Conservation (phyloP, 1,140 invertebrate species). For the Plodia interpunctella region DNA sequence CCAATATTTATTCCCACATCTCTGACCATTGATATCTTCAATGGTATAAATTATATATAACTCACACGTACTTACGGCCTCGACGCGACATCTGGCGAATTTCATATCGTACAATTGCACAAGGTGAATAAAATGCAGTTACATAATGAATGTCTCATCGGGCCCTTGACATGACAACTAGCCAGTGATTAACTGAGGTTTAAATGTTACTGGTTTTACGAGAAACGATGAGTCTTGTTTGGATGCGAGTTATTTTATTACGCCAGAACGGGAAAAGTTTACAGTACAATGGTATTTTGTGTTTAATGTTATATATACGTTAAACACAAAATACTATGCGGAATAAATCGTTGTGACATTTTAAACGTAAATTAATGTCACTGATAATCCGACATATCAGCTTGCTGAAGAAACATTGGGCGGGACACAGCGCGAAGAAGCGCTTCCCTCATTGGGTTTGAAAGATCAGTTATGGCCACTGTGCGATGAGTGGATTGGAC, state of each 20-base stretch:
- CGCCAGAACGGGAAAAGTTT: background rate
- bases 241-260: background rate
- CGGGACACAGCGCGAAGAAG: no score
- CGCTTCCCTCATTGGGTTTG: no score
- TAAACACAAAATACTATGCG: no score
- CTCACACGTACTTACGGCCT: background rate
- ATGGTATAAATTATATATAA: no score
- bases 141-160: background rate
- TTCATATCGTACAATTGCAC: background rate
- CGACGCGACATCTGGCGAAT: no score
- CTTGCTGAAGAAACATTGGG: no score
- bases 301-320: background rate
- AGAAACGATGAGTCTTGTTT: background rate
- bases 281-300: background rate
- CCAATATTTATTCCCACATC: background rate
- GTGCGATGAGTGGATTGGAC: no score
- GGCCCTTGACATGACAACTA: background rate
- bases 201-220: conserved; percentile 4
- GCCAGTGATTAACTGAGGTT: background rate
- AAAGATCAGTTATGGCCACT: no score
- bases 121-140: background rate
- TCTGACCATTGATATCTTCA: background rate
- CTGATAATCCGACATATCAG: no score
- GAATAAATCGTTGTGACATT: no score
- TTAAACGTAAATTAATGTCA: no score